phyloP scores from a whole-genome alignment of 2,888 invertebrate genomes.

The Penaeus monodon region DNA sequence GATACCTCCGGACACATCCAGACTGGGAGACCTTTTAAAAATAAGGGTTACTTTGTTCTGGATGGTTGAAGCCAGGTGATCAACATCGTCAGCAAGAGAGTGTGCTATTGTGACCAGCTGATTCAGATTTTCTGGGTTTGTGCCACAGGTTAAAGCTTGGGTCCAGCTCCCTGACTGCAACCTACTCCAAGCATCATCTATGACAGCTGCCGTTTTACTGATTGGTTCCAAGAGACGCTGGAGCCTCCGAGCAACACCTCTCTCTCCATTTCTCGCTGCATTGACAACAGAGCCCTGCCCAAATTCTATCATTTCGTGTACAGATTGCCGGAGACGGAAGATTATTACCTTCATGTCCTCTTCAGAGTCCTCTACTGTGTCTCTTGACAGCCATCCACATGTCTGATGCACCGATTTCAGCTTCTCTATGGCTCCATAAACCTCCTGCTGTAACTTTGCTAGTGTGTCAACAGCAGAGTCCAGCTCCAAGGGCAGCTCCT shows the following conservation, averaged over 20 bases:
- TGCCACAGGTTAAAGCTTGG: slow-evolving; percentile 68
- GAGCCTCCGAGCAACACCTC: slow-evolving; percentile 81
- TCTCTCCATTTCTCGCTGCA: slow-evolving; percentile 79
- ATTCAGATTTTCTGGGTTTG: slow-evolving; percentile 83
- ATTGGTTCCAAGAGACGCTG: slow-evolving; percentile 84
- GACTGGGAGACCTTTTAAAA: slow-evolving; percentile 78
- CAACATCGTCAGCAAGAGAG: slow-evolving; percentile 88
- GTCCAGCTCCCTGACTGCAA: slow-evolving; percentile 69
- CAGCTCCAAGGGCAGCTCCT: slow-evolving; percentile 78
- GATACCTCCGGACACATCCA: slow-evolving; percentile 80
- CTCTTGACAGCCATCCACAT: slow-evolving; percentile 85
- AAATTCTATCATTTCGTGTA: slow-evolving; percentile 90
- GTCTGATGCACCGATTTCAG: slow-evolving; percentile 74
- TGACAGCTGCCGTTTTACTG: slow-evolving; percentile 80
- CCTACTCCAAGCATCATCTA: slow-evolving; percentile 68
- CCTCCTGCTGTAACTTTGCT: slow-evolving; percentile 82
- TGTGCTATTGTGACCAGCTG: slow-evolving; percentile 89
- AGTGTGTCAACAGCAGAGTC: slow-evolving; percentile 82
- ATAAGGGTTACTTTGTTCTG: slow-evolving; percentile 72
- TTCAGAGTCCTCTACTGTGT: slow-evolving; percentile 82
- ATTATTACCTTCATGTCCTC: slow-evolving; percentile 88
- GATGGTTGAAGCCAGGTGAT: slow-evolving; percentile 90
- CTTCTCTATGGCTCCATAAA: slow-evolving; percentile 84
- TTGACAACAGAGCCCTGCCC: slow-evolving; percentile 90
- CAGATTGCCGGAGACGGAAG: slow-evolving; percentile 81